Evolutionary conservation across 2,888 invertebrate genomes (phyloP).

Genomic region (Liodrosophila aerea): DNA sequence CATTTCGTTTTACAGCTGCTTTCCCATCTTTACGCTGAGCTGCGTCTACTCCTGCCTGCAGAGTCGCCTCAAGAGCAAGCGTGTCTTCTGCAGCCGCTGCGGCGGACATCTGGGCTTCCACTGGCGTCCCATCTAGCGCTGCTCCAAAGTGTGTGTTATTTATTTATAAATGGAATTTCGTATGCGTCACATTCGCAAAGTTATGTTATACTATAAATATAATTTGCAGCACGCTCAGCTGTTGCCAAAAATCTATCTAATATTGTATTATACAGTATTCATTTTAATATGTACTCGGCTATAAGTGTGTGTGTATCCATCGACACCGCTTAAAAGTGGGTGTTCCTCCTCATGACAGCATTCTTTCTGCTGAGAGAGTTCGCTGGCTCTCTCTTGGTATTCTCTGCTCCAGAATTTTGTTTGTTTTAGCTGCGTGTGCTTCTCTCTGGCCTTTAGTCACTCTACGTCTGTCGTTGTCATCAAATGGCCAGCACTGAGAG

Average conservation of each 20-base stretch:
- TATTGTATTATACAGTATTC: background rate
- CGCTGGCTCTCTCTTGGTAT: too few species aligned
- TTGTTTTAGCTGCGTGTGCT: slow-evolving; percentile 7
- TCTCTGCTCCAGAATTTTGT: background rate
- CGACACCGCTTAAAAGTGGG: slow-evolving; percentile 16
- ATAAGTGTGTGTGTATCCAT: slow-evolving; percentile 42
- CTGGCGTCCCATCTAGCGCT: slow-evolving; percentile 71
- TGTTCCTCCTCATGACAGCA: too few species aligned
- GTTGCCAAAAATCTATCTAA: slow-evolving; percentile 46
- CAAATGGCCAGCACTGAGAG: slow-evolving; percentile 69
- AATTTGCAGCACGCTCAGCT: slow-evolving; percentile 41
- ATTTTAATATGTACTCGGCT: background rate
- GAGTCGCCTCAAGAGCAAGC: slow-evolving; percentile 76
- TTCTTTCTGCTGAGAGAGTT: too few species aligned
- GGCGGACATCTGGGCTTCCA: slow-evolving; percentile 81
- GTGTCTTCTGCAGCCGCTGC: slow-evolving; percentile 80
- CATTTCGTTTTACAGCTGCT: slow-evolving; percentile 70
- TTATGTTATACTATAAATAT: slow-evolving; percentile 57
- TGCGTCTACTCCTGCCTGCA: slow-evolving; percentile 78
- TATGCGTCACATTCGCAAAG: slow-evolving; percentile 16
- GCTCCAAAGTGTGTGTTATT: slow-evolving; percentile 12
- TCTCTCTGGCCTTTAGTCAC: slow-evolving; percentile 44
- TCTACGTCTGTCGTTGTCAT: slow-evolving; percentile 37
- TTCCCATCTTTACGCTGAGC: slow-evolving; percentile 79
- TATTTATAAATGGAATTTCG: background rate